A percentile compares a stretch with the other conserved stretches of the same genome.
phyloP scores from a whole-genome alignment of 2,113 vertebrate species.

The Gyps fulvus region DNA sequence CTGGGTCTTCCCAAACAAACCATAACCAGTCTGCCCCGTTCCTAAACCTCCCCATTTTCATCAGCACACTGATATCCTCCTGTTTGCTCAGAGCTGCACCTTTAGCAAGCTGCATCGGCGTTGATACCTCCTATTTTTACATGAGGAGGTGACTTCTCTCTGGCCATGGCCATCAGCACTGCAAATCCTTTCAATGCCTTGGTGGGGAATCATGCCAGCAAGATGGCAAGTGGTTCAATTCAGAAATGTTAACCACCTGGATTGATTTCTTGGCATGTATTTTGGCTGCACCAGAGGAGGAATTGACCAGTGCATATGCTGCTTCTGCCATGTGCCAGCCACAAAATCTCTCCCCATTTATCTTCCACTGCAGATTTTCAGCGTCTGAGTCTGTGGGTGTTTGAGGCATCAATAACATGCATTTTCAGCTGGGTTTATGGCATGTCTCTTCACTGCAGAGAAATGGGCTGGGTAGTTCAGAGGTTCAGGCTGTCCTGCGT shows the following conservation, averaged over 20 bases:
- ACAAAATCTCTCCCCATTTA: background rate
- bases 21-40: accelerated
- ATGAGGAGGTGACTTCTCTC: background rate
- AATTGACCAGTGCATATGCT: background rate
- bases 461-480: background rate
- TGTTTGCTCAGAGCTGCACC: background rate
- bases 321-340: background rate
- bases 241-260: background rate
- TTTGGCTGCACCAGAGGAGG: background rate
- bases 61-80: background rate
- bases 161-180: accelerated
- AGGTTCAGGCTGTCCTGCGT: background rate
- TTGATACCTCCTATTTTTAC: background rate
- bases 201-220: background rate
- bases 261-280: background rate
- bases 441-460: background rate
- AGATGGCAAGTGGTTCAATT: background rate
- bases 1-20: background rate
- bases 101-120: accelerated
- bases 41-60: background rate
- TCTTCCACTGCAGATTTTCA: slow-evolving; percentile 5
- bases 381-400: background rate
- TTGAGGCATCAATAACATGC: background rate
- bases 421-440: background rate
- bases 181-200: background rate